Percentiles rank a stretch among this genome's conserved stretches.
These are phyloP conservation scores for Hippocampus zosterae DNA, from an alignment of 2,113 vertebrate species.

Conservation along the genomic window DNA sequence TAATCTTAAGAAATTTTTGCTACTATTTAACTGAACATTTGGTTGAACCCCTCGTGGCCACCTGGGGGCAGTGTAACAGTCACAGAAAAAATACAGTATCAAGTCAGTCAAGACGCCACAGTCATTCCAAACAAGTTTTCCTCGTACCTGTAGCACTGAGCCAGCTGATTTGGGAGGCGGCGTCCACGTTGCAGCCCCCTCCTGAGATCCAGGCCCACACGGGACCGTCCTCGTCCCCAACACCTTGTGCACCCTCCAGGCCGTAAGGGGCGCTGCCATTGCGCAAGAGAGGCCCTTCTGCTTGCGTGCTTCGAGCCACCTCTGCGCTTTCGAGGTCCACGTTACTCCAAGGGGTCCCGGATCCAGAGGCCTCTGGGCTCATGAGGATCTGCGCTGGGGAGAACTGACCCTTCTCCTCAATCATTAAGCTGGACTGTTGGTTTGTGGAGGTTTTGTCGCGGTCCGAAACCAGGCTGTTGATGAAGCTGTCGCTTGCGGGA, in stretches of 20 bases:
- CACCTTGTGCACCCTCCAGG: slow-evolving; percentile 67
- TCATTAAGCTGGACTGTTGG: slow-evolving; percentile 23
- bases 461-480: slow-evolving; percentile 72
- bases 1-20: background rate
- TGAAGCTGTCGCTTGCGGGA: slow-evolving; percentile 73
- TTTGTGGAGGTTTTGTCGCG: slow-evolving; percentile 38
- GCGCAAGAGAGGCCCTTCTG: background rate
- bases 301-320: slow-evolving; percentile 27
- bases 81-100: background rate
- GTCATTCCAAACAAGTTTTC: background rate
- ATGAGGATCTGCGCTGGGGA: slow-evolving; percentile 20
- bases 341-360: slow-evolving; percentile 82
- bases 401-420: slow-evolving; percentile 23
- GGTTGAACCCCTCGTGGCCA: background rate
- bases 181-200: slow-evolving; percentile 83
- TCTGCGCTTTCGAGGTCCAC: slow-evolving; percentile 86
- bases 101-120: too few species aligned
- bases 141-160: slow-evolving; percentile 71
- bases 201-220: slow-evolving; percentile 91
- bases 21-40: background rate
- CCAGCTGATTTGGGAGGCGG: slow-evolving; percentile 77
- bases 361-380: slow-evolving; percentile 26
- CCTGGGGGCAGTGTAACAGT: background rate
- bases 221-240: slow-evolving; percentile 72
- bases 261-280: slow-evolving; percentile 68